phyloP scores from a whole-genome alignment of 1,140 invertebrate genomes.

The Atta colombica region DNA sequence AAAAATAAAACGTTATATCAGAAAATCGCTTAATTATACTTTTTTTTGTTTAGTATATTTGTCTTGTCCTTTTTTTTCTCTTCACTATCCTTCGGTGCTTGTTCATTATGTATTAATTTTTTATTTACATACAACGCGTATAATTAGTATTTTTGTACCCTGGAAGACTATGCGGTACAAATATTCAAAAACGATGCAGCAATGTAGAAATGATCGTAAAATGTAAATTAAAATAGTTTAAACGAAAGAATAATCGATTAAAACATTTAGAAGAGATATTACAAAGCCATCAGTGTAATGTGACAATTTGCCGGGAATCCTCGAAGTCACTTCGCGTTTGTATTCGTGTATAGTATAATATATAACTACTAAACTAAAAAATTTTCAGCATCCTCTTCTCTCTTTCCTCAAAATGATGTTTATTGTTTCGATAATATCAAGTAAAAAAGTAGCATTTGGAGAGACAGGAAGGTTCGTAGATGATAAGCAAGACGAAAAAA shows the following conservation, averaged over 20 bases:
- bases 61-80: conserved; percentile 38
- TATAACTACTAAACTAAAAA: not conserved
- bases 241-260: conserved; percentile 27
- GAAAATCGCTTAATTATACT: conserved; percentile 77
- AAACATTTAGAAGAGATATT: not conserved
- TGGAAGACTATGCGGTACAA: conserved; percentile 78
- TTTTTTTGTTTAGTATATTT: conserved; percentile 34
- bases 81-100: conserved; percentile 42
- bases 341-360: not conserved
- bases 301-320: conserved; percentile 58
- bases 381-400: not conserved
- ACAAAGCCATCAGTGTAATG: conserved; percentile 31
- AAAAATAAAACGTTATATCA: conserved; percentile 86
- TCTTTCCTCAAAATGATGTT: not conserved
- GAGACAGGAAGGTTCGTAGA: conserved; percentile 20
- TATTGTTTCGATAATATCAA: not conserved
- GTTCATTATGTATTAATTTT: conserved; percentile 51
- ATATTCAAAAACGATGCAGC: conserved; percentile 44
- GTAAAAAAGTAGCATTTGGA: not conserved
- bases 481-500: conserved; percentile 31
- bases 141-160: conserved; percentile 74
- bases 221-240: not conserved
- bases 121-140: conserved; percentile 72
- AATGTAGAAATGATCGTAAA: not conserved
- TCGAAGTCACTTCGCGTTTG: conserved; percentile 26